Evolutionary conservation across 2,888 invertebrate species (phyloP), one percentile per base, ranked within the genome.

Genomic region (Xestobium rufovillosum): DNA sequence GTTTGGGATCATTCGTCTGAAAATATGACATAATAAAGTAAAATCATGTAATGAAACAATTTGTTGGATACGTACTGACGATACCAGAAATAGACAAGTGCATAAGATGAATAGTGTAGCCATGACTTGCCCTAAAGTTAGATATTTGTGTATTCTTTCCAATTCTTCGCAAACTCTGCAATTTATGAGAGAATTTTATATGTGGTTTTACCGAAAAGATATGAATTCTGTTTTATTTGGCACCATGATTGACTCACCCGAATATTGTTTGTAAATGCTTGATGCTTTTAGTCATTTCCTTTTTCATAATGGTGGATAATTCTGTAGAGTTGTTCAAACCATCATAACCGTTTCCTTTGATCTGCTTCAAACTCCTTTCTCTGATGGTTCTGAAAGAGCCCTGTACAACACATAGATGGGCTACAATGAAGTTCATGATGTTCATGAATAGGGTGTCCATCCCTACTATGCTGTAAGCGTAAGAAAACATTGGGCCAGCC

Each of bases 371-470:
- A 15, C 49, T 46, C 38, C 58, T 45, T 29, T 43, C 40, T 25
- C 43, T 37, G 26, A 57, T 45, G 2, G 56, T 57, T 16, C 47
- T 34, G 42, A 62, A 61, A 8, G 61, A 60, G 10, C 57, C 60
- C 46, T 60, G 60, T 10, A 62, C 48, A 16, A 61, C 51, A 8
- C 47, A 42, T 31, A 63, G 47, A 45, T 61, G 56, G 11, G 52
- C 53, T 2, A 51, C 57, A 16, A 57, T 50, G 33, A 55, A 56
- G 42, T 61, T 63, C 51, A 63, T 54, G 4, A 61, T 53, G 39
- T 61, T 60, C 57, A 61, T 60, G 39, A 60, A 60, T 14, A 61
- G 35, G 2, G 54, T 51, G 38, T 61, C 61, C 45, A 59, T 54
- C 4, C 58, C 60, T 14, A 58, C 53, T 31, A 61, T 55, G 34